phyloP scores from a whole-genome alignment of 2,888 invertebrate species.

The Periphyllus acericola region DNA sequence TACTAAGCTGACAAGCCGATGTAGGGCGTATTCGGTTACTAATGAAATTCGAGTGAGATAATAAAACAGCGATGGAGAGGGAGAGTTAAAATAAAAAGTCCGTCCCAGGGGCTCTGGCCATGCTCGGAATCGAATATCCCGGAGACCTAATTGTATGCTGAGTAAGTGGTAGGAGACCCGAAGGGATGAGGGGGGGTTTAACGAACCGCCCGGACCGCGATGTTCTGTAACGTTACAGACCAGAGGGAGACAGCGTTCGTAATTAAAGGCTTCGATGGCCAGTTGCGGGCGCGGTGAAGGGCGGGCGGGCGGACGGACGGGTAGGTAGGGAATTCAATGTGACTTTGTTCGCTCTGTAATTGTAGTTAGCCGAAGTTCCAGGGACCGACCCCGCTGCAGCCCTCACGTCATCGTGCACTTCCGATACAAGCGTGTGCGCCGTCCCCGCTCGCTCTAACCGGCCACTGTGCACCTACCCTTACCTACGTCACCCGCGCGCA shows the following conservation, averaged over 20 bases:
- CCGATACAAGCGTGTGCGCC: not conserved
- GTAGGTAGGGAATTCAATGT: conserved; percentile 40
- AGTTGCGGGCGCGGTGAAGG: not conserved
- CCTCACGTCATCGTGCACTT: not conserved
- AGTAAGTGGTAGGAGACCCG: not conserved
- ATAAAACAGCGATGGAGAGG: not conserved
- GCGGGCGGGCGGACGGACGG: too few relatives aligned
- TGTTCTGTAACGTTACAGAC: conserved; percentile 30
- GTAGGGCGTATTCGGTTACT: conserved; percentile 41
- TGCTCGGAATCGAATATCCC: conserved; percentile 40
- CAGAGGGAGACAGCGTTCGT: conserved; percentile 37
- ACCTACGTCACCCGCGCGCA: not conserved
- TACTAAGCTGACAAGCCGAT: conserved; percentile 30
- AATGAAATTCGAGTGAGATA: conserved; percentile 37
- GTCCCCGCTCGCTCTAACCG: not conserved
- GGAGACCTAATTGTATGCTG: conserved; percentile 49
- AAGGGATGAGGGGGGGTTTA: not conserved
- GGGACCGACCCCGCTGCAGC: not conserved
- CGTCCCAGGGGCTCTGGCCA: not conserved
- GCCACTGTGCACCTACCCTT: too few relatives aligned
- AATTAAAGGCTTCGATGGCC: conserved; percentile 59
- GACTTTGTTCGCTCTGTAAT: conserved; percentile 58
- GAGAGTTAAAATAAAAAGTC: conserved; percentile 29
- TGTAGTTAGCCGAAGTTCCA: conserved; percentile 38
- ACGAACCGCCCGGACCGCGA: conserved; percentile 24